Percentiles rank a stretch among this genome's conserved stretches.
These are phyloP conservation scores for Lepidocolaptes lacrymiger DNA, from an alignment of 2,797 vertebrate genomes.

Conservation along the genomic window DNA sequence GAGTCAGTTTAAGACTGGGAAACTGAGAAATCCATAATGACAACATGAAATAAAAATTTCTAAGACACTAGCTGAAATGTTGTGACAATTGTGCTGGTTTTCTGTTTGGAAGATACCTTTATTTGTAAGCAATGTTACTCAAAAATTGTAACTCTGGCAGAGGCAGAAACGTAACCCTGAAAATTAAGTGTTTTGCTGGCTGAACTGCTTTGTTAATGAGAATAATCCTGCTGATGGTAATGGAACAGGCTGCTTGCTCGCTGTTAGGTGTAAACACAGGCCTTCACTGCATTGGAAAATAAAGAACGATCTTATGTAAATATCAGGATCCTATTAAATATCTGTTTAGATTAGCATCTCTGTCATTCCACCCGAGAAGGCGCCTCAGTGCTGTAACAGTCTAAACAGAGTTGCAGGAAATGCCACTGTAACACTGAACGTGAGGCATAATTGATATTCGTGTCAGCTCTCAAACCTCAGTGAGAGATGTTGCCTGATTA, in stretches of 20 bases:
- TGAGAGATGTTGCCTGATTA: neutral
- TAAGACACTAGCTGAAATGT: neutral
- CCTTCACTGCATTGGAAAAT: neutral
- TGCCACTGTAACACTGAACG: neutral
- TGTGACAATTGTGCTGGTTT: neutral
- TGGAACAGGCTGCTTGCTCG: neutral
- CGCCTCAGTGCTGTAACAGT: neutral
- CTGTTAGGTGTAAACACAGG: neutral
- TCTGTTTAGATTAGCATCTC: neutral
- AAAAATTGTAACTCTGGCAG: neutral
- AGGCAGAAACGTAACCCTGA: neutral
- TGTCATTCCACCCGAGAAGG: neutral
- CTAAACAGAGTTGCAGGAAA: neutral
- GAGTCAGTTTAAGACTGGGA: neutral
- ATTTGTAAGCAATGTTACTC: neutral
- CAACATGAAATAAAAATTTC: neutral
- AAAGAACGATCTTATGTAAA: neutral
- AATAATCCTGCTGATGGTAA: neutral
- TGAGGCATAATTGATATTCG: neutral
- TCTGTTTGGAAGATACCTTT: neutral
- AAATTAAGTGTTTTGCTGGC: neutral
- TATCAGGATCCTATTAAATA: neutral
- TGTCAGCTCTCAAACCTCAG: neutral
- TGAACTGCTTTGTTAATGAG: neutral
- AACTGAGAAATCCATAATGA: neutral